These are phyloP conservation scores for Spatula clypeata DNA, from an alignment of 2,797 vertebrate genomes.

Conservation along the genomic window DNA sequence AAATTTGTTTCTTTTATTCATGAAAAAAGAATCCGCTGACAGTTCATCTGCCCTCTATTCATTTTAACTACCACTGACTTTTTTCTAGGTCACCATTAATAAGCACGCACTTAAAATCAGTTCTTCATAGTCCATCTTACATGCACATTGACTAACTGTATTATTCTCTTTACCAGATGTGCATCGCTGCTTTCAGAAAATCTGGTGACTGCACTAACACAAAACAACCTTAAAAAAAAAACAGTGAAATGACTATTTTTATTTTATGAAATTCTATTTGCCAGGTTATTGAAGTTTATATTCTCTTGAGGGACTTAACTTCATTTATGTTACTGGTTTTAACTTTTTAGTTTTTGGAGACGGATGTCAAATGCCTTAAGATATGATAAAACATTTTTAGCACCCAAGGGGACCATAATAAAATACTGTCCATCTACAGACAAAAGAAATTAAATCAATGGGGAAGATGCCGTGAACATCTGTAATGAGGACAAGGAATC, in stretches of 20 bases:
- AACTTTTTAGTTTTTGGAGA: background rate
- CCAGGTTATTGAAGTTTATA: background rate
- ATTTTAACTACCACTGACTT: background rate
- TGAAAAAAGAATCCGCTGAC: constrained; percentile 9
- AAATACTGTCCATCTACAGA: background rate
- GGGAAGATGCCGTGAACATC: background rate
- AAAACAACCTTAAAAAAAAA: background rate
- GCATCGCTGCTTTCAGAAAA: background rate
- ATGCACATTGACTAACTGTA: background rate
- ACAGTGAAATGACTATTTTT: background rate
- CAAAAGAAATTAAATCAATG: background rate
- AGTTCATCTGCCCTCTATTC: background rate
- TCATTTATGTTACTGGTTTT: background rate
- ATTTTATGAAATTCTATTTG: background rate
- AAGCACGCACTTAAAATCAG: background rate
- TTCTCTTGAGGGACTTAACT: background rate
- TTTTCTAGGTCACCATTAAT: background rate
- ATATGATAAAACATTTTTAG: background rate
- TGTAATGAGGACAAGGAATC: background rate
- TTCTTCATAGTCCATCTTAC: background rate
- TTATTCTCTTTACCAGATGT: background rate
- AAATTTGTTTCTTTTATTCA: constrained; percentile 67
- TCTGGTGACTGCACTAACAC: background rate
- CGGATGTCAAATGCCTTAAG: background rate
- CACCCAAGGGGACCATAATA: fast-evolving